Base-by-base conservation (phyloP, 2,888 invertebrate genomes). In the Pseudolycoriella hygida region DNA sequence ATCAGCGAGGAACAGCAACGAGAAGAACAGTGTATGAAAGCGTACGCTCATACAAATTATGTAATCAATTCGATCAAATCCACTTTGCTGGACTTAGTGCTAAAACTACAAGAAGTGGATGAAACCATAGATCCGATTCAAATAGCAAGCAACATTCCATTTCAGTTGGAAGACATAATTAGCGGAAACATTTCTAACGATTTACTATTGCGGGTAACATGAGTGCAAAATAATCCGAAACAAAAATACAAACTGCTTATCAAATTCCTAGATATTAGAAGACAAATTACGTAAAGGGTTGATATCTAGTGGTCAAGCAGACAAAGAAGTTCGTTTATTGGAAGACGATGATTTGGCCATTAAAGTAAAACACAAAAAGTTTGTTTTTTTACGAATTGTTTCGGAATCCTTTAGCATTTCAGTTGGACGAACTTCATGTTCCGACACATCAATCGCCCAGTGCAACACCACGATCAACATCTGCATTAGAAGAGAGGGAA, bases 1-100 rank as follows among this genome's bases (percentile, higher is more conserved):
- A 81, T 82, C 48, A 58, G 63, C 18, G 60, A 66, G 39, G 71
- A 76, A 49, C 59, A 59, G n/a, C 49, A 56, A 17, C 66, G 67
- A 8, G 65, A 66, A 19, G 54, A 61, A 40, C 58, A 60, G 40
- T 66, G 64, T 40, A 55, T 61, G 6, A 57, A 60, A 43, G 60
- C 61, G n/a, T 59, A 60, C 5, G 58, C 56, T 17, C 60, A 60
- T 17, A 59, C 62, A 0, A 51, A 56, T 47, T 54, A 53, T 1
- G 57, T 63, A 2, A 53, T 65, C 1, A 60, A 60, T 47, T 59
- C 59, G 25, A 59, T 66, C 4, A 58, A 58, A 30, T 60, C 62
- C 15, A 58, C 58, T 41, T 55, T 66, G n/a, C 56, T 60, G 19
- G 65, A 66, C 49, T 60, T 66, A 58, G 60, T 66, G 45, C 61